Conservation (phyloP, 2,797 vertebrate species). For the Sylvilagus floridanus region DNA sequence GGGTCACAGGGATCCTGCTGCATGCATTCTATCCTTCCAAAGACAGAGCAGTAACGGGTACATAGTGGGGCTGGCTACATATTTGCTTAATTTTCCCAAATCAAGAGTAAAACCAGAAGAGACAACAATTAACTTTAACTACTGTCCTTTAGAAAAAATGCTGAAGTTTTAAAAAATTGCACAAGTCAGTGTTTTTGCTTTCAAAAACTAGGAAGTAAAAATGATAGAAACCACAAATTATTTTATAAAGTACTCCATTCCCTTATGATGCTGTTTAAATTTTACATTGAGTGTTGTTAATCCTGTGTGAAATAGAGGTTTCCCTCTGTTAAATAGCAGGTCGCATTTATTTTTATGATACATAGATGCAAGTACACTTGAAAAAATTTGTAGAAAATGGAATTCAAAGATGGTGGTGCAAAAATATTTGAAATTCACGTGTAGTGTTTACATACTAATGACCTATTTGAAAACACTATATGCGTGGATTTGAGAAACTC, state of each 20-base stretch:
- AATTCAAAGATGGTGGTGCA: no score
- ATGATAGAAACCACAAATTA: neutral
- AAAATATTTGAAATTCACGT: no score
- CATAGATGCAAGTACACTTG: neutral
- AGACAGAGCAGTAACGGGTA: neutral
- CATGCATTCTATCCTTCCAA: neutral
- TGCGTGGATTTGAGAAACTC: no score
- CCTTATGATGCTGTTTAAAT: neutral
- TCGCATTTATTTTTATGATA: neutral
- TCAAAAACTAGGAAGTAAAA: neutral
- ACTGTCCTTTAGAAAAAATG: neutral
- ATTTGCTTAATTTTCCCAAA: neutral
- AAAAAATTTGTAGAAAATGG: no score
- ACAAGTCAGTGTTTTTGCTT: neutral
- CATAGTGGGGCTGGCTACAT: neutral
- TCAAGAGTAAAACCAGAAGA: slow-evolving; percentile 35
- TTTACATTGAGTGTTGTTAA: neutral
- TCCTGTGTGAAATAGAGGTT: neutral
- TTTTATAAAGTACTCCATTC: neutral
- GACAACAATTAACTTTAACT: slow-evolving; percentile 1
- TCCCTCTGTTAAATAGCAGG: neutral
- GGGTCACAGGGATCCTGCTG: neutral
- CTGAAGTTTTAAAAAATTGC: neutral
- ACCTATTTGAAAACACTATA: no score
- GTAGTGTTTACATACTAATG: no score